phyloP scores from a whole-genome alignment of 1,140 invertebrate species.

The Medauroidea extradentata region DNA sequence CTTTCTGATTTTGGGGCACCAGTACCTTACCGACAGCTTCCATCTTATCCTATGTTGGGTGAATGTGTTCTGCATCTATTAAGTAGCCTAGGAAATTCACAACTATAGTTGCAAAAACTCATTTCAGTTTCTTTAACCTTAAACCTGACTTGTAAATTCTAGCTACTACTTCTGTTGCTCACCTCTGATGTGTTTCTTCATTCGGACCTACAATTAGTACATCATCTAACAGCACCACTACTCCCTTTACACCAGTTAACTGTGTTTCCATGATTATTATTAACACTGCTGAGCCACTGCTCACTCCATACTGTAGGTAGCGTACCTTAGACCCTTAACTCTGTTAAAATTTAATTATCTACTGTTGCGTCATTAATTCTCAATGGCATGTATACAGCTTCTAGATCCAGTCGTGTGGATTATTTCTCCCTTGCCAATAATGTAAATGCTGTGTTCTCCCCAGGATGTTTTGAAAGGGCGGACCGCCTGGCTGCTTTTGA shows the following conservation, averaged over 20 bases:
- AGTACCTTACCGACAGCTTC: too few species aligned
- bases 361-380: too few species aligned
- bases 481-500: too few species aligned
- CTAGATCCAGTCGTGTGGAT: too few species aligned
- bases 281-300: not conserved
- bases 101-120: constrained; percentile 27
- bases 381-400: too few species aligned
- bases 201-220: not conserved
- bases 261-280: not conserved
- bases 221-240: not conserved
- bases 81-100: constrained; percentile 36
- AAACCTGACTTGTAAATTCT: constrained; percentile 8
- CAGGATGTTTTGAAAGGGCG: too few species aligned
- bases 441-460: too few species aligned
- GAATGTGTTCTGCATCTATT: constrained; percentile 30
- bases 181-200: constrained; percentile 1
- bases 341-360: too few species aligned
- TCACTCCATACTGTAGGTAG: too few species aligned
- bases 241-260: not conserved
- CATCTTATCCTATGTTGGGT: constrained; percentile 26
- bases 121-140: constrained; percentile 33
- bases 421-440: too few species aligned
- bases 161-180: not conserved
- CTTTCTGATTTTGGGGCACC: too few species aligned
- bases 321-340: too few species aligned